Percentiles rank a stretch among this genome's conserved stretches.
Evolutionary conservation across 2,888 invertebrate genomes (phyloP).

Genomic region (Ramazzottius varieornatus): DNA sequence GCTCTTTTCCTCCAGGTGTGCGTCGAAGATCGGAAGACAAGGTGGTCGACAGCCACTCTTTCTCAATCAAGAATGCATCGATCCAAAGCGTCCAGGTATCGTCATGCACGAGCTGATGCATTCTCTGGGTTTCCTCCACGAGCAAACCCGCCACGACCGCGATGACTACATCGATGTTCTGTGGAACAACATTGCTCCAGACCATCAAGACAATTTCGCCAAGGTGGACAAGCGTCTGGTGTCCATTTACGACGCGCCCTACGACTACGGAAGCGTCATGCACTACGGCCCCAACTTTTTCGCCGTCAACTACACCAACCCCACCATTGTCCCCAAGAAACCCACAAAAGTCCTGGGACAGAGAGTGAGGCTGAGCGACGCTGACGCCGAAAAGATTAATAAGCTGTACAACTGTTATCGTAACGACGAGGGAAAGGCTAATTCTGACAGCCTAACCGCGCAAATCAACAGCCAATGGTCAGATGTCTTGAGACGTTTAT

Average conservation of each 20-base stretch:
- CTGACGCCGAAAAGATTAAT: not conserved
- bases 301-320: not conserved
- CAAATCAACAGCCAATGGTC: too few species aligned
- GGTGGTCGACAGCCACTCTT: not conserved
- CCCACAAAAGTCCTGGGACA: not conserved
- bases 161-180: not conserved
- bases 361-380: not conserved
- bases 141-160: not conserved
- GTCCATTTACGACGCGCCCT: not conserved
- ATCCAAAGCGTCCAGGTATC: not conserved
- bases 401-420: not conserved
- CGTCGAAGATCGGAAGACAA: not conserved
- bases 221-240: not conserved
- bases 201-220: conserved; percentile 1
- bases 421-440: not conserved
- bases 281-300: conserved; percentile 3
- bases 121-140: not conserved
- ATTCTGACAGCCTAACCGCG: too few species aligned
- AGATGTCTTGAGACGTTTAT: too few species aligned
- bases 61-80: not conserved
- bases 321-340: not conserved
- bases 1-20: too few species aligned
- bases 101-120: conserved; percentile 2
- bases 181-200: not conserved
- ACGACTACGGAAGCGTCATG: not conserved